Evolutionary conservation across 2,888 invertebrate species (phyloP).

Genomic region (Tetragnatha montana): DNA sequence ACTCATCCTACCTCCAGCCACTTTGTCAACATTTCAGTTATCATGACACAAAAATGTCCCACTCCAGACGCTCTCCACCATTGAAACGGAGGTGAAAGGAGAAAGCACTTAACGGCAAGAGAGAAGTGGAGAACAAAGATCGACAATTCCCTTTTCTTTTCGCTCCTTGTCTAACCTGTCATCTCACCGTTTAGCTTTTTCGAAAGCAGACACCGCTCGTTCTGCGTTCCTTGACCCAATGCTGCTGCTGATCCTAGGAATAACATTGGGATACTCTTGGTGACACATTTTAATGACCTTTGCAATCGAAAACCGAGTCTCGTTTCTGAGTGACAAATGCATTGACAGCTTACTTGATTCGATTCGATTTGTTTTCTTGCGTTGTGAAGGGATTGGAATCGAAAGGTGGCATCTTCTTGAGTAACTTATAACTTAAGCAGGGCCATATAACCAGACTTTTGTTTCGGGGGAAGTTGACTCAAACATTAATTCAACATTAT

Average conservation of each 20-base stretch:
- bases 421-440: too few relatives aligned
- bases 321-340: neutral
- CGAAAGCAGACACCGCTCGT: slow-evolving; percentile 6
- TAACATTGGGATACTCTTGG: slow-evolving; percentile 6
- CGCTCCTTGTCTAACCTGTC: slow-evolving; percentile 1
- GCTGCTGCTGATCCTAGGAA: neutral
- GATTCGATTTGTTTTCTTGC: neutral
- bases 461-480: too few relatives aligned
- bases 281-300: slow-evolving; percentile 25
- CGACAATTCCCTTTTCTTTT: neutral
- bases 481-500: too few relatives aligned
- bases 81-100: neutral
- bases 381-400: neutral
- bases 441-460: too few relatives aligned
- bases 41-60: neutral
- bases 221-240: slow-evolving; percentile 34
- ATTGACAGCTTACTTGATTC: neutral
- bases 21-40: neutral
- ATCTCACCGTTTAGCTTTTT: neutral
- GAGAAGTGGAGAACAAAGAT: neutral
- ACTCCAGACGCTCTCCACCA: neutral
- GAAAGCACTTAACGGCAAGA: neutral
- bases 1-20: neutral
- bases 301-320: neutral
- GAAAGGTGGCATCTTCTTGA: too few relatives aligned